These are phyloP conservation scores for Hippoglossus hippoglossus DNA, from an alignment of 2,797 vertebrate genomes.

Conservation along the genomic window DNA sequence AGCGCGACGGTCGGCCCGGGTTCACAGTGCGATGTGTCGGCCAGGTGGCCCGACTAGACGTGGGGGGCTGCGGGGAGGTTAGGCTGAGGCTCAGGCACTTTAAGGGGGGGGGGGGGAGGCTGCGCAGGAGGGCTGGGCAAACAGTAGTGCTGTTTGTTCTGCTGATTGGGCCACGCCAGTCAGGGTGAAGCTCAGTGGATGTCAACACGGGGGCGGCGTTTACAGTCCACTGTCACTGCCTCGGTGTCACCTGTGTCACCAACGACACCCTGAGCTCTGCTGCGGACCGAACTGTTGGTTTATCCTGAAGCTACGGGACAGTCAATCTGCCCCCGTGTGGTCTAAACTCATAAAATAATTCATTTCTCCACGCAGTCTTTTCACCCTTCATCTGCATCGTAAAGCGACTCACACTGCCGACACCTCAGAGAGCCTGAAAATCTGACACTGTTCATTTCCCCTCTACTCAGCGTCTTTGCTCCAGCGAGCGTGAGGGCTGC, in stretches of 20 bases:
- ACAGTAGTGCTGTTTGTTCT: conserved; percentile 82
- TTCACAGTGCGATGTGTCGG: conserved; percentile 63
- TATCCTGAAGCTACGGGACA: conserved; percentile 7
- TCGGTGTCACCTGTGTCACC: conserved; percentile 69
- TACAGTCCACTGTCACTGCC: conserved; percentile 78
- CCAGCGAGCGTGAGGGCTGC: conserved; percentile 40
- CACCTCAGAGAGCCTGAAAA: conserved; percentile 28
- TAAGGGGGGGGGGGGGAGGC: conserved; percentile 14
- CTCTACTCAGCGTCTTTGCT: conserved; percentile 45
- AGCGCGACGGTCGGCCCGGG: conserved; percentile 53
- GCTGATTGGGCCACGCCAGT: conserved; percentile 75
- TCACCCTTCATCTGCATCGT: neutral
- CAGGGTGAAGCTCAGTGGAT: conserved; percentile 64
- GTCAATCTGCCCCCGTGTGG: conserved; percentile 12
- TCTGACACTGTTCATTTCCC: conserved; percentile 52
- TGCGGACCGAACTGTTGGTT: conserved; percentile 13
- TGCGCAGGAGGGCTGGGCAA: conserved; percentile 63
- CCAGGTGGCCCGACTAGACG: conserved; percentile 73
- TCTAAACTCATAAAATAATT: neutral
- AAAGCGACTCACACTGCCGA: neutral
- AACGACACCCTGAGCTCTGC: conserved; percentile 37
- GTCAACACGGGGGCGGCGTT: conserved; percentile 77
- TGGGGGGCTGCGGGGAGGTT: conserved; percentile 16
- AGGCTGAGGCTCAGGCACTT: conserved; percentile 19
- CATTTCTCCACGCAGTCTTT: neutral